These are phyloP conservation scores for Dryocosmus kuriphilus DNA, from an alignment of 2,888 invertebrate genomes.

Conservation along the genomic window DNA sequence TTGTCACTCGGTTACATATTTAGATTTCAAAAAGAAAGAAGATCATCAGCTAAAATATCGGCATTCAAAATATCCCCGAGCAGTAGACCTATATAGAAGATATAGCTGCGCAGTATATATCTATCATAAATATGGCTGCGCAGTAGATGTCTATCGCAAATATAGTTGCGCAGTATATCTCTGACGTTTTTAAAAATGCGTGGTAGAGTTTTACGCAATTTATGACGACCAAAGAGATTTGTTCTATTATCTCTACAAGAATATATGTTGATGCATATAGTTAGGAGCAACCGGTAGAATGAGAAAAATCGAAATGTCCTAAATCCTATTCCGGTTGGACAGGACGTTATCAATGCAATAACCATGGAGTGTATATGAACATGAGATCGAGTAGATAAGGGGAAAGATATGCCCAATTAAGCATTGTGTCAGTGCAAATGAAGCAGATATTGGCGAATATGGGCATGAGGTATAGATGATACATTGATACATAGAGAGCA, in stretches of 20 bases:
- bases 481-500: conserved; percentile 9
- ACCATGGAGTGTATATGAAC: conserved; percentile 2
- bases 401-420: conserved; percentile 33
- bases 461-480: conserved; percentile 23
- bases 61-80: no score
- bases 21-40: not conserved
- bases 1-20: not conserved
- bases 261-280: not conserved
- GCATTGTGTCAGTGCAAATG: conserved; percentile 28
- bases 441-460: conserved; percentile 16
- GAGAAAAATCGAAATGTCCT: conserved; percentile 22
- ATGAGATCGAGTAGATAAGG: not conserved
- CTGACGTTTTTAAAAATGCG: no score
- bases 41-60: no score
- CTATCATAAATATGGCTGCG: no score
- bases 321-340: conserved; percentile 5
- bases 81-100: no score
- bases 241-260: not conserved
- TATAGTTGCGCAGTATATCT: no score
- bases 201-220: no score
- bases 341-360: conserved; percentile 30
- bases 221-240: no score
- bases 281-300: not conserved
- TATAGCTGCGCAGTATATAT: no score
- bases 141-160: no score